phyloP scores from a whole-genome alignment of 2,888 invertebrate genomes.

The Macrosoma leucophasiata region DNA sequence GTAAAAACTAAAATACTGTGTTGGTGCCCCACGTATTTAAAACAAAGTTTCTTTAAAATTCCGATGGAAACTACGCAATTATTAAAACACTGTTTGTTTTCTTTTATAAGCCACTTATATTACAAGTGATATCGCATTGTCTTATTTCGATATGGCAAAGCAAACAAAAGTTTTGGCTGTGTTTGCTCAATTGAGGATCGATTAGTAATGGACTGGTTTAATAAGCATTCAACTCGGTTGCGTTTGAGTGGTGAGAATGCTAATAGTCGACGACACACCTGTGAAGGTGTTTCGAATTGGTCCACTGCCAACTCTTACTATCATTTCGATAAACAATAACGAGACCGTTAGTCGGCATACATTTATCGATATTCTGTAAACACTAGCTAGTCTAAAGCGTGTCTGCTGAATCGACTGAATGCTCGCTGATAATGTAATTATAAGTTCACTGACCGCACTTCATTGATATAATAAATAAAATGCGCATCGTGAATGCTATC shows the following conservation, averaged over 20 bases:
- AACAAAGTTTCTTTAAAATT: no score
- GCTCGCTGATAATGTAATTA: constrained; percentile 6
- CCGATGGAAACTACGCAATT: no score
- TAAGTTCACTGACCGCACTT: constrained; percentile 34
- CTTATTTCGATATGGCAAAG: constrained; percentile 11
- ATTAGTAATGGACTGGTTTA: constrained; percentile 34
- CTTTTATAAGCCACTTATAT: no score
- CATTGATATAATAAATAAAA: constrained; percentile 18
- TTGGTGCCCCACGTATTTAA: no score
- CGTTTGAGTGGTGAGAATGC: constrained; percentile 29
- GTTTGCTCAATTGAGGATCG: constrained; percentile 47
- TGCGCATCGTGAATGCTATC: constrained; percentile 18
- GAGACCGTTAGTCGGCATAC: constrained; percentile 46
- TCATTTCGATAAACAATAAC: constrained; percentile 56
- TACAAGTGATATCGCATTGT: no score
- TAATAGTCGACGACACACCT: constrained; percentile 46
- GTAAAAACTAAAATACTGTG: no score
- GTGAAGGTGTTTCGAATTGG: constrained; percentile 48
- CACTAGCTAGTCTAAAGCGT: constrained; percentile 27
- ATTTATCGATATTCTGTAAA: constrained; percentile 37
- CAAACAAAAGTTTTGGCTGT: constrained; percentile 34
- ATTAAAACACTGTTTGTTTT: no score
- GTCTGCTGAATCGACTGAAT: constrained; percentile 7
- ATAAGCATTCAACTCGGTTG: constrained; percentile 30
- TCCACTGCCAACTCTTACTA: constrained; percentile 47